Evolutionary conservation across 2,797 vertebrate genomes (phyloP), one percentile per base, ranked within the genome.

Genomic region (Mormyrops attenuatus): DNA sequence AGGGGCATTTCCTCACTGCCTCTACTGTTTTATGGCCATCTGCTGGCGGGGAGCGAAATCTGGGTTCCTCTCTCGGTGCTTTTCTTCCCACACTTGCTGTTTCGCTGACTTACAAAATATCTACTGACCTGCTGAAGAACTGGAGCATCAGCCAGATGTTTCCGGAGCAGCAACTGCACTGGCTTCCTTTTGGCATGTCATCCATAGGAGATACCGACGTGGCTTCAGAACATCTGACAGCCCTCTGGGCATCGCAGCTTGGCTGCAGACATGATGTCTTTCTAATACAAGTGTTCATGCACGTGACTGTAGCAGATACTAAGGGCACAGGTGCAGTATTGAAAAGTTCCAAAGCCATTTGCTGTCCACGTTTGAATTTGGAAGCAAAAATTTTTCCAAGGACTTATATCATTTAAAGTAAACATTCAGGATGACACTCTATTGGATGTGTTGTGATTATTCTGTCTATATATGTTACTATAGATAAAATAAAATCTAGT

Each of bases 121-220:
- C 91, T 90, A 88, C 89, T 88, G 90, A 94, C 92, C 94, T 63
- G 87, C 91, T 93, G 91, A 92, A 95, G 93, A 93, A 94, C 91
- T 90, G 52, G 93, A 92, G 90, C 90, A 93, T 94, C 91, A 89
- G 15, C 90, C 96, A 96, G 95, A 92, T 96, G 95, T 96, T 96
- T 96, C 95, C 96, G 95, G 96, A 94, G 91, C 92, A 94, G 90
- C 93, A 92, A 92, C 90, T 93, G 92, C 4, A 49, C 92, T 77
- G 90, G 55, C 92, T 96, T 95, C 94, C 94, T 93, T 90, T 93
- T 87, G 89, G 84, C 26, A 90, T 93, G 94, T 93, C 94, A 94
- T 94, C 92, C 49, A 90, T 87, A 90, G 87, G 88, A 88, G 89
- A 73, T 55, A 88, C 49, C 87, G 34, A 85, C 80, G 50, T 88